Percentiles rank a stretch among this genome's conserved stretches.
phyloP scores from a whole-genome alignment of 2,113 vertebrate genomes.

The Mastomys natalensis region DNA sequence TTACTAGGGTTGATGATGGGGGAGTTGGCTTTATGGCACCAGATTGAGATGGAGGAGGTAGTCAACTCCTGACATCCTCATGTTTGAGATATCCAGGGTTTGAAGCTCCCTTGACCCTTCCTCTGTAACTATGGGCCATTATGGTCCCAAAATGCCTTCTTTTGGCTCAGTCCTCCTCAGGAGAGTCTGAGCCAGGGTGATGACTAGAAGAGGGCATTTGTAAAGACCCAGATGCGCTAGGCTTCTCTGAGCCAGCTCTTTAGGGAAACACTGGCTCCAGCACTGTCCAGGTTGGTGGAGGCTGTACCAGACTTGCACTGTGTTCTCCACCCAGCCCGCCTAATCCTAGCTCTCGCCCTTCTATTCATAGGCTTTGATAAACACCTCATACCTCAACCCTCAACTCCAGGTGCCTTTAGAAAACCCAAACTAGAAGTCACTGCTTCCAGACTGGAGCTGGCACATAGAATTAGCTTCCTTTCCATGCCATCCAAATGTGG shows the following conservation, averaged over 20 bases:
- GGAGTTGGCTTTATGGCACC: too few species aligned
- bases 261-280: neutral
- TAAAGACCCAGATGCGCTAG: neutral
- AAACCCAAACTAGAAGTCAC: neutral
- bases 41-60: too few species aligned
- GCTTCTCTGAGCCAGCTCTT: neutral
- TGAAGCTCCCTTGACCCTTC: too few species aligned
- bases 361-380: neutral
- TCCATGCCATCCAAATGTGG: neutral
- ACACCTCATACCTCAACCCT: neutral
- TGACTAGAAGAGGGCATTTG: neutral
- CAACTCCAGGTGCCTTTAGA: neutral
- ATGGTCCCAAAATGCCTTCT: neutral
- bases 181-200: neutral
- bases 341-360: neutral
- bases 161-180: neutral
- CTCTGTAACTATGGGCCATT: too few species aligned
- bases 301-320: neutral
- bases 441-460: neutral
- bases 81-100: too few species aligned
- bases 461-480: neutral
- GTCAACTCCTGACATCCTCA: too few species aligned
- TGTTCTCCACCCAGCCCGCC: neutral
- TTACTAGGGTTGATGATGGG: too few species aligned
- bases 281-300: neutral